phyloP scores from a whole-genome alignment of 2,797 vertebrate genomes.

The Schizopygopsis pylzovi region DNA sequence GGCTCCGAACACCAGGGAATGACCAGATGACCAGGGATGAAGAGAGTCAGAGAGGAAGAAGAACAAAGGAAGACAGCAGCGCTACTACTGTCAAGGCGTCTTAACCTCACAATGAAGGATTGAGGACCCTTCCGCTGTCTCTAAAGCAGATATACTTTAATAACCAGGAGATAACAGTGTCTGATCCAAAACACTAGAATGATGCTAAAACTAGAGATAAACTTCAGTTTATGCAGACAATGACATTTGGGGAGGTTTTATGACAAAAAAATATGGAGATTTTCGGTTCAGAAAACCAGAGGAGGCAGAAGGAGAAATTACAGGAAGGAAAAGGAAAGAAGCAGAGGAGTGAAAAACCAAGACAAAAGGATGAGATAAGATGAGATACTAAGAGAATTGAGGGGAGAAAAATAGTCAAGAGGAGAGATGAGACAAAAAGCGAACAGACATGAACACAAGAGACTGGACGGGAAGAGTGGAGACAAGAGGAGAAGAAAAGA shows the following conservation, averaged over 20 bases:
- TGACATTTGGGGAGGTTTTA: background rate
- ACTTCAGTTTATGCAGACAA: background rate
- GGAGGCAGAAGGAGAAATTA: background rate
- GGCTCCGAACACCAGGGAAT: background rate
- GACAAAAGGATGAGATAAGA: background rate
- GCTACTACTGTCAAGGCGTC: background rate
- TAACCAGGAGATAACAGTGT: background rate
- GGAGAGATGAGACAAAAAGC: background rate
- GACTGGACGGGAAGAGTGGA: background rate
- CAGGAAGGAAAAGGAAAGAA: background rate
- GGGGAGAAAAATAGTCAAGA: background rate
- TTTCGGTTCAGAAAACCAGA: background rate
- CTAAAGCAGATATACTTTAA: background rate
- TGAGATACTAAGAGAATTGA: background rate
- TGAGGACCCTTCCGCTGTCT: background rate
- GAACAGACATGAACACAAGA: background rate
- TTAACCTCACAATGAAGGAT: background rate
- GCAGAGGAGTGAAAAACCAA: background rate
- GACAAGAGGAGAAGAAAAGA: background rate
- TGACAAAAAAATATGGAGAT: background rate
- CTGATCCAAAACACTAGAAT: background rate
- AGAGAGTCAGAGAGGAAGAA: background rate
- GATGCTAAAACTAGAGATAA: background rate
- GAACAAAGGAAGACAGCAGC: background rate
- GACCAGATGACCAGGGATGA: constrained; percentile 2